These are phyloP conservation scores for Cephalopachus bancanus DNA, from an alignment of 2,797 vertebrate species.

Conservation along the genomic window DNA sequence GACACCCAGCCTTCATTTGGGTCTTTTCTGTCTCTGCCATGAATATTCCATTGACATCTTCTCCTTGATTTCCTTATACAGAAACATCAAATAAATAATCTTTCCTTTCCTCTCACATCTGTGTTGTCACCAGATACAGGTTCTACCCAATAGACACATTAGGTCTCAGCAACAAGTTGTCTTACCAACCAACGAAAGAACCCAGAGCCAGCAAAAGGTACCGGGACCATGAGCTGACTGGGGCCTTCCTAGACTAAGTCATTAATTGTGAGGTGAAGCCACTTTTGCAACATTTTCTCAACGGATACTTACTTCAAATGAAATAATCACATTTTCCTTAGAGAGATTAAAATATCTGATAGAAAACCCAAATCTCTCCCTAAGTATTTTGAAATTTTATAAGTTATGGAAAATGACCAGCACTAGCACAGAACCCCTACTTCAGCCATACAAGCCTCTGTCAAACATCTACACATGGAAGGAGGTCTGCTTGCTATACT, in stretches of 20 bases:
- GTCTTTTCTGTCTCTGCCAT: too few species aligned
- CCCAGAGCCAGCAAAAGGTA: background rate
- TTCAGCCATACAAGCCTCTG: fast-evolving
- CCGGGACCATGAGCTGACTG: background rate
- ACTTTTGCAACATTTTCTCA: background rate
- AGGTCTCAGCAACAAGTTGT: background rate
- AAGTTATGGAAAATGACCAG: background rate
- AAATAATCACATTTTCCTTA: background rate
- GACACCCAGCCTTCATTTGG: fast-evolving
- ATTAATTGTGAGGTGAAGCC: background rate
- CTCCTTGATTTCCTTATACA: background rate
- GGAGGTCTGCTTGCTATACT: fast-evolving
- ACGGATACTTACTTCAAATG: background rate
- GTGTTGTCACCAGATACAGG: fast-evolving
- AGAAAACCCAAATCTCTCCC: background rate
- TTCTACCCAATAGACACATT: background rate
- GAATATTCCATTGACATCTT: background rate
- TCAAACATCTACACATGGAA: fast-evolving
- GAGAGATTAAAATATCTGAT: background rate
- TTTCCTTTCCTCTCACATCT: too few species aligned
- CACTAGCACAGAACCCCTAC: fast-evolving
- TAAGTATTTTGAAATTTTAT: background rate
- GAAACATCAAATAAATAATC: background rate
- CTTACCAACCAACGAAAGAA: background rate
- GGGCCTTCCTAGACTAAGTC: background rate